A percentile compares a stretch with the other conserved stretches of the same genome.
Evolutionary conservation across 2,113 vertebrate species (phyloP).

Genomic region (Ia io): DNA sequence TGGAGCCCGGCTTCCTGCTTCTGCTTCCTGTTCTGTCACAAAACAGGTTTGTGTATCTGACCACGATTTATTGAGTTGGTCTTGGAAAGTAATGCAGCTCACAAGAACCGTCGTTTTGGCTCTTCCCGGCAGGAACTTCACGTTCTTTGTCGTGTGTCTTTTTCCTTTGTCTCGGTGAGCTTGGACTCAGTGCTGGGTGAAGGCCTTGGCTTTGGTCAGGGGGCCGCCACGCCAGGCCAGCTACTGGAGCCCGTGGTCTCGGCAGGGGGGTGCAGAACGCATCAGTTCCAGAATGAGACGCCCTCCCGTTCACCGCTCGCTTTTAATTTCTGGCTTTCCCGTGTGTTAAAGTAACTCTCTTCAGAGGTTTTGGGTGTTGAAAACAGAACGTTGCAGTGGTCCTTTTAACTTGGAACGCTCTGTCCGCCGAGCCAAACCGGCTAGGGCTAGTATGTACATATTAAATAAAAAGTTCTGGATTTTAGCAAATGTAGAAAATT

Average conservation of each 20-base stretch:
- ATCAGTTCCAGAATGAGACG: neutral
- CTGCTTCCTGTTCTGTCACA: neutral
- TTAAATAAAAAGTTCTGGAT: too few relatives aligned
- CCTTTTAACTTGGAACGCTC: neutral
- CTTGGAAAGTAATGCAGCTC: neutral
- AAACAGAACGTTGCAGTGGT: neutral
- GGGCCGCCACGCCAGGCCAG: accelerated
- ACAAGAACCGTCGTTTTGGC: neutral
- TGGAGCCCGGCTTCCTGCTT: neutral
- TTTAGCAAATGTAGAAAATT: too few relatives aligned
- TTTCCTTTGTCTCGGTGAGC: neutral
- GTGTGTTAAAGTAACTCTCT: neutral
- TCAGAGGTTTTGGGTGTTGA: neutral
- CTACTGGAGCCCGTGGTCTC: neutral
- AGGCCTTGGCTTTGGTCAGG: neutral
- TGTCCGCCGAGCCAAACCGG: too few relatives aligned
- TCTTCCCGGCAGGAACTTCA: neutral
- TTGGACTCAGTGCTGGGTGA: neutral
- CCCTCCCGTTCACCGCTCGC: neutral
- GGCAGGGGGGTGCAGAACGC: neutral
- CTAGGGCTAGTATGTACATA: too few relatives aligned
- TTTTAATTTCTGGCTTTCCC: neutral
- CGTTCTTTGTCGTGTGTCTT: neutral
- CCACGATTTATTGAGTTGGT: neutral
- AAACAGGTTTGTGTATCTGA: neutral